These are phyloP conservation scores for Holacanthus passer DNA, from an alignment of 2,113 vertebrate species.

Conservation along the genomic window DNA sequence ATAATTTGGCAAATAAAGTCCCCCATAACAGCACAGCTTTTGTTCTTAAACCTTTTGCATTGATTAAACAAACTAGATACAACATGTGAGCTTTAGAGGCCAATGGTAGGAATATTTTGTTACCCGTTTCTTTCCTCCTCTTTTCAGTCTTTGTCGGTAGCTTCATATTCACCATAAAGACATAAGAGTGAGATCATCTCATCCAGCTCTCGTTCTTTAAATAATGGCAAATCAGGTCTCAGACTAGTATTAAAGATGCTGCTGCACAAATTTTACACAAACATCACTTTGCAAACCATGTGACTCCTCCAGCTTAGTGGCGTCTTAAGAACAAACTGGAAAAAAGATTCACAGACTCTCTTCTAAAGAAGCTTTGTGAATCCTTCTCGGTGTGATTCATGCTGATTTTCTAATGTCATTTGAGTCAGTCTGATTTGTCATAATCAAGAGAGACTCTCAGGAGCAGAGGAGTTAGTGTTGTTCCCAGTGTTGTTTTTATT, in stretches of 20 bases:
- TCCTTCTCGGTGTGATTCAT: slow-evolving; percentile 15
- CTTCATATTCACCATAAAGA: not conserved
- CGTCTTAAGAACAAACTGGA: not conserved
- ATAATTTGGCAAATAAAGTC: no score
- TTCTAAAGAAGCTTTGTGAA: slow-evolving; percentile 4
- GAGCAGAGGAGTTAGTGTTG: slow-evolving; percentile 7
- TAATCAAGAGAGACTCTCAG: slow-evolving; percentile 19
- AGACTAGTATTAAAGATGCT: not conserved
- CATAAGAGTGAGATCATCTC: no score
- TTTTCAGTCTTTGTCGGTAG: not conserved
- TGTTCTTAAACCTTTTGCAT: no score
- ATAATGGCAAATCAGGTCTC: not conserved
- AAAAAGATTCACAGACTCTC: not conserved
- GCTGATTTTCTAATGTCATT: slow-evolving; percentile 32
- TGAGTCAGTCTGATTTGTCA: slow-evolving; percentile 27
- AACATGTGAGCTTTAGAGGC: not conserved
- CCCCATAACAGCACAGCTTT: no score
- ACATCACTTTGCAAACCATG: not conserved
- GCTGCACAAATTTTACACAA: not conserved
- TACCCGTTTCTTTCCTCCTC: not conserved
- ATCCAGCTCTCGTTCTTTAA: not conserved
- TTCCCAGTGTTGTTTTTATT: slow-evolving; percentile 21
- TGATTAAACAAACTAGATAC: no score
- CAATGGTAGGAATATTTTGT: not conserved
- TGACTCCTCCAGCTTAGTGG: slow-evolving; percentile 3